phyloP scores from a whole-genome alignment of 2,888 invertebrate genomes.

The Drosophila kambysellisi region DNA sequence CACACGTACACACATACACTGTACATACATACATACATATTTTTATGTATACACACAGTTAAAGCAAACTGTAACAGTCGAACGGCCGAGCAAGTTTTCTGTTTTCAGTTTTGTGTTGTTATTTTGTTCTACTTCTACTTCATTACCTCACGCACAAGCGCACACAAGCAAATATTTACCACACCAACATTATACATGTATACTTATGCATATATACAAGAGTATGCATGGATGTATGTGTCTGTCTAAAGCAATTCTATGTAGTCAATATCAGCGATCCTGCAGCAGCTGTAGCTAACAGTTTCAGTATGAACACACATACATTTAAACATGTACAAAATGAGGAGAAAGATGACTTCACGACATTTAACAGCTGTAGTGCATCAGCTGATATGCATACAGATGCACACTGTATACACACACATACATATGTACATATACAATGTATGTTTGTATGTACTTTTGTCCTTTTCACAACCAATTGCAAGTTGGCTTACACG shows the following conservation, averaged over 20 bases:
- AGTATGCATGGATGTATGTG: constrained; percentile 7
- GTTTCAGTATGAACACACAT: background rate
- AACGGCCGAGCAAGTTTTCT: constrained; percentile 52
- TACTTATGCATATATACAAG: constrained; percentile 3
- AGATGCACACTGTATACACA: background rate
- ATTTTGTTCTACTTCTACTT: constrained; percentile 62
- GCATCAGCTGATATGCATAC: constrained; percentile 1
- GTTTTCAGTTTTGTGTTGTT: constrained; percentile 14
- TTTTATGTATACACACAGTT: constrained; percentile 6
- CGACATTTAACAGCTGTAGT: constrained; percentile 32
- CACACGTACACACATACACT: constrained; percentile 6
- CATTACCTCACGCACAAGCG: constrained; percentile 43
- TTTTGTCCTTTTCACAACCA: constrained; percentile 22
- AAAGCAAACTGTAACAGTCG: constrained; percentile 32
- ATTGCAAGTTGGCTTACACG: constrained; percentile 23
- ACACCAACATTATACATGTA: constrained; percentile 6
- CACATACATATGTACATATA: background rate
- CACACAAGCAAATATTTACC: constrained; percentile 15
- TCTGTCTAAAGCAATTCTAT: constrained; percentile 42
- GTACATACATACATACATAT: background rate
- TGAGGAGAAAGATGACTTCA: background rate
- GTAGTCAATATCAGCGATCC: constrained; percentile 20
- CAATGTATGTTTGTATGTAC: background rate
- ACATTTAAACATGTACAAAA: background rate
- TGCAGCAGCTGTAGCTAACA: constrained; percentile 16